Conservation (phyloP, 1,140 invertebrate species). For the Tetramorium simillimum region DNA sequence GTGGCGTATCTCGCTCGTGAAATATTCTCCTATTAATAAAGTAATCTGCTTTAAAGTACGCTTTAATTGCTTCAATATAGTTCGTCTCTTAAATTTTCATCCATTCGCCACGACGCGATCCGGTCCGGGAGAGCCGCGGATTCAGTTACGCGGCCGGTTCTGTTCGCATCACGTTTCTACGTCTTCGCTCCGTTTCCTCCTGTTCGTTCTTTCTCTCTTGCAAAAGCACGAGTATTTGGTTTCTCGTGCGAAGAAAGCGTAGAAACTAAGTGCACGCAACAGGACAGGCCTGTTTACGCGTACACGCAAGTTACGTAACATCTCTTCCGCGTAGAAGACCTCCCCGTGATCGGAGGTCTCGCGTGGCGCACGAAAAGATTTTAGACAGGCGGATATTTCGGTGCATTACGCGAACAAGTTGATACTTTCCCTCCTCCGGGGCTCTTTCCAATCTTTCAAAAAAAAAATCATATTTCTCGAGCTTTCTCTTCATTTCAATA, state of each 20-base stretch:
- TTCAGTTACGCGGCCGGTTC: background rate
- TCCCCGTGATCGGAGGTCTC: background rate
- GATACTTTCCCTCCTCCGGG: background rate
- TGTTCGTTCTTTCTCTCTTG: conserved; percentile 5
- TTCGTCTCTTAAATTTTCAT: background rate
- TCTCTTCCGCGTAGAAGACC: conserved; percentile 8
- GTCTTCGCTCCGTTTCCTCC: background rate
- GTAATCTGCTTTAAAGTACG: background rate
- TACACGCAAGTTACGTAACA: background rate
- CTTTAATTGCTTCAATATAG: background rate
- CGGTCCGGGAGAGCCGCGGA: background rate
- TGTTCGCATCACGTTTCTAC: conserved; percentile 8
- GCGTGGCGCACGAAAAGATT: background rate
- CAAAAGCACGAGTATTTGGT: conserved; percentile 31
- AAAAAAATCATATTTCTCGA: background rate
- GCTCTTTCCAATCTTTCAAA: background rate
- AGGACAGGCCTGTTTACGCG: conserved; percentile 15
- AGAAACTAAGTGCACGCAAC: conserved; percentile 24
- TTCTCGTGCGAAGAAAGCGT: conserved; percentile 38
- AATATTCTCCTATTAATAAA: background rate
- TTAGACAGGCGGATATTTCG: background rate
- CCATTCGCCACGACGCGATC: conserved; percentile 26
- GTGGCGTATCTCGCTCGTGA: background rate
- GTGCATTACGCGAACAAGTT: background rate
- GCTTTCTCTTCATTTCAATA: background rate